phyloP scores from a whole-genome alignment of 2,888 invertebrate genomes.

The Dermolepida albohirtum region DNA sequence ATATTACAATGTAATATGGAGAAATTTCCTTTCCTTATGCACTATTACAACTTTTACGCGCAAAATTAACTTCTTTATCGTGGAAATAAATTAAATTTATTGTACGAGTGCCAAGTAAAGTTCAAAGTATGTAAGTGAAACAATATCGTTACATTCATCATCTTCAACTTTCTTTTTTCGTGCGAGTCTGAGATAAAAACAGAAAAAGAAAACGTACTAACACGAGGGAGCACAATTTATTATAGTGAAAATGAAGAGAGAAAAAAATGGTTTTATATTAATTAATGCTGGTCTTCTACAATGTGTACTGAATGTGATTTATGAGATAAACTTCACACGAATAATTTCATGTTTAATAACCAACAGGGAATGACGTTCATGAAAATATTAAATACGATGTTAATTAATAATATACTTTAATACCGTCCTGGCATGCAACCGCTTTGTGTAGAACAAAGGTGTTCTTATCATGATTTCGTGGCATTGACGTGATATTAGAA shows the following conservation, averaged over 20 bases:
- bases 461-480: slow-evolving; percentile 23
- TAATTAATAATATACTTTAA: slow-evolving; percentile 42
- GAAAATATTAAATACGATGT: slow-evolving; percentile 40
- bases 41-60: too few relatives aligned
- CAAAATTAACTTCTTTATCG: too few relatives aligned
- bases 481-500: slow-evolving; percentile 28
- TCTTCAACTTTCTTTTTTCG: slow-evolving; percentile 5
- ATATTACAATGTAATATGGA: too few relatives aligned
- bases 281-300: slow-evolving; percentile 30
- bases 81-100: too few relatives aligned
- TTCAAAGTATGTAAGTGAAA: too few relatives aligned
- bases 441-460: slow-evolving; percentile 35
- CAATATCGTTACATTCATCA: slow-evolving; percentile 2
- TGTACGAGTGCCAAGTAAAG: too few relatives aligned
- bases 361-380: slow-evolving; percentile 38
- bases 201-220: not conserved
- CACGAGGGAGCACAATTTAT: slow-evolving; percentile 17
- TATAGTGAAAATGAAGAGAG: slow-evolving; percentile 14
- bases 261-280: slow-evolving; percentile 28
- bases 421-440: slow-evolving; percentile 41
- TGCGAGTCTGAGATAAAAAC: slow-evolving; percentile 12
- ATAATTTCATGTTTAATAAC: slow-evolving; percentile 38
- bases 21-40: too few relatives aligned
- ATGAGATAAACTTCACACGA: slow-evolving; percentile 36
- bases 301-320: slow-evolving; percentile 27